phyloP scores from a whole-genome alignment of 2,113 vertebrate genomes.

The Sarotherodon lohbergeri region DNA sequence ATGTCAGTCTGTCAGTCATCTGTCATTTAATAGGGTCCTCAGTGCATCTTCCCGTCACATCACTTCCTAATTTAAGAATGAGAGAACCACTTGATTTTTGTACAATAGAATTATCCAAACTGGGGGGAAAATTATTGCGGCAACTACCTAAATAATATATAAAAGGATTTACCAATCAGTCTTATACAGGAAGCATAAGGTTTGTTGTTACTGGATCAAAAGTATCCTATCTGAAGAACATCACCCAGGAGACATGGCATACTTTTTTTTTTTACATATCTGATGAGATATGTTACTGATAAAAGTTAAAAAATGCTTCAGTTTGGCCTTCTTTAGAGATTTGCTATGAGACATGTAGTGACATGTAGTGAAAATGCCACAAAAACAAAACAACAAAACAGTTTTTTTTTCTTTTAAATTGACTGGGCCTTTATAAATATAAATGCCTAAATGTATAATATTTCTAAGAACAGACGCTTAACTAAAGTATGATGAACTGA shows the following conservation, averaged over 20 bases:
- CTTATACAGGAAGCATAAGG: neutral
- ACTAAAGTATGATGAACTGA: neutral
- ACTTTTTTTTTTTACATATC: neutral
- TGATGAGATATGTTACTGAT: neutral
- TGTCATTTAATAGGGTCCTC: conserved; percentile 22
- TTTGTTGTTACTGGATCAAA: conserved; percentile 9
- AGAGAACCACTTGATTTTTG: neutral
- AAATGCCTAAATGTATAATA: neutral
- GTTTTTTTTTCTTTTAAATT: rapidly evolving
- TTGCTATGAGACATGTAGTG: neutral
- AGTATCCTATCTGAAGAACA: conserved; percentile 25
- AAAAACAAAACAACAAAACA: neutral
- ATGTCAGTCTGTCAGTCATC: conserved; percentile 18
- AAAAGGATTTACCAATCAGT: neutral
- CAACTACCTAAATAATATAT: neutral
- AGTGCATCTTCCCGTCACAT: neutral
- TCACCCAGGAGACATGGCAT: neutral
- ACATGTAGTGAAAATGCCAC: neutral
- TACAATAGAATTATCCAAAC: neutral
- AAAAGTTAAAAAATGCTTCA: neutral
- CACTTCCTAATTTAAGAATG: conserved; percentile 2
- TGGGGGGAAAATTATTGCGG: neutral
- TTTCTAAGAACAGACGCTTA: neutral
- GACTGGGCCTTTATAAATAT: neutral
- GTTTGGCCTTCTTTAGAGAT: neutral